These are phyloP conservation scores for Diplolepis rosae DNA, from an alignment of 2,888 invertebrate species.

Conservation along the genomic window DNA sequence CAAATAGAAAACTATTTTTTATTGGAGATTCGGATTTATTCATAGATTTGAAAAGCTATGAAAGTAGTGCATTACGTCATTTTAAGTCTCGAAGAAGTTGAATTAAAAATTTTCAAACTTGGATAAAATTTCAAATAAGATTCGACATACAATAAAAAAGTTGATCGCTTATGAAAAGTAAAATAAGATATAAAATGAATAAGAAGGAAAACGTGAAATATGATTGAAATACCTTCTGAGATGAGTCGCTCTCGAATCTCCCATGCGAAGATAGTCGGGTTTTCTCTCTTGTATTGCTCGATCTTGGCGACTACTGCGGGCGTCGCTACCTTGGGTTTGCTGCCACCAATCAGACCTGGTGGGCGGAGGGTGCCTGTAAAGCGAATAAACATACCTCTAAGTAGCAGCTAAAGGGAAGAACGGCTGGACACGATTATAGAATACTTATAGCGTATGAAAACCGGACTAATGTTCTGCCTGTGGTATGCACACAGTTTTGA, in stretches of 20 bases:
- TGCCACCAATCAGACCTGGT: slow-evolving; percentile 94
- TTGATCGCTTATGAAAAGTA: too few relatives aligned
- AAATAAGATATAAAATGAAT: too few relatives aligned
- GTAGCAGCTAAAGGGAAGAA: slow-evolving; percentile 46
- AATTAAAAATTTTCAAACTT: too few relatives aligned
- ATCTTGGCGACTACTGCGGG: slow-evolving; percentile 98
- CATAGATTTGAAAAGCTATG: too few relatives aligned
- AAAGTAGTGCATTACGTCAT: too few relatives aligned
- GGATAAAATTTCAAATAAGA: too few relatives aligned
- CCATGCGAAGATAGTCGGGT: slow-evolving; percentile 99
- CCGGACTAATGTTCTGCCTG: background rate
- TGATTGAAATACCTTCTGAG: slow-evolving; percentile 86
- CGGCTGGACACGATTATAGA: slow-evolving; percentile 19
- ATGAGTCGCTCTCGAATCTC: slow-evolving; percentile 97
- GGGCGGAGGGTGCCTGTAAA: slow-evolving; percentile 89
- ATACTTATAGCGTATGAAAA: slow-evolving; percentile 5
- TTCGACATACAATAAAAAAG: too few relatives aligned
- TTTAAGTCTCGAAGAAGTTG: too few relatives aligned
- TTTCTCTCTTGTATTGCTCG: slow-evolving; percentile 98
- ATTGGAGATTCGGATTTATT: too few relatives aligned
- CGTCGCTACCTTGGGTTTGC: slow-evolving; percentile 98
- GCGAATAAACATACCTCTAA: slow-evolving; percentile 51
- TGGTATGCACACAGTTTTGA: background rate
- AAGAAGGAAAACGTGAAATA: too few relatives aligned
- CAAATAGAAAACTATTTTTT: too few relatives aligned